phyloP scores from a whole-genome alignment of 1,140 invertebrate species.

The Trinorchestia longiramus region DNA sequence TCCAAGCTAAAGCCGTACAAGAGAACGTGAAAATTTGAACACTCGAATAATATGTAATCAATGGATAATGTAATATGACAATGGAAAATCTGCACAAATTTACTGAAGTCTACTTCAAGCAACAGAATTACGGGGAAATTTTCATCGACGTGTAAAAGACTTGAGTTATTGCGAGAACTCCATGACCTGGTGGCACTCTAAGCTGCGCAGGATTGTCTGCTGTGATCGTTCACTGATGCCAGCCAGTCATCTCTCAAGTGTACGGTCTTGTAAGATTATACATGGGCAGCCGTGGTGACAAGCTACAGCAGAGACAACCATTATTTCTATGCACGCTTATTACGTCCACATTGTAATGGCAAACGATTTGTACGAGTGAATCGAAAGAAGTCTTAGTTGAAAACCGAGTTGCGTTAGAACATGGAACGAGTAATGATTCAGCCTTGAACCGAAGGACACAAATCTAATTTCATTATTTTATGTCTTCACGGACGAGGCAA shows the following conservation, averaged over 20 bases:
- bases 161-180: background rate
- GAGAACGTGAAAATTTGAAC: background rate
- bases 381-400: background rate
- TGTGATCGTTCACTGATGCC: background rate
- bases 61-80: background rate
- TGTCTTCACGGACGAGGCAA: background rate
- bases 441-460: background rate
- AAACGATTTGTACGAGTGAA: background rate
- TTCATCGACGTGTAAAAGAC: background rate
- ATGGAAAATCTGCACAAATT: background rate
- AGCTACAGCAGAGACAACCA: background rate
- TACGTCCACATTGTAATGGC: background rate
- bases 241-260: background rate
- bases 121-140: background rate
- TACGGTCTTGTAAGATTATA: background rate
- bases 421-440: background rate
- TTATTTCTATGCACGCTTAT: background rate
- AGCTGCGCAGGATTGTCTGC: background rate
- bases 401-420: background rate
- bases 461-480: background rate
- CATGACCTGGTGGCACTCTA: background rate
- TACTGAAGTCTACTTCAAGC: background rate
- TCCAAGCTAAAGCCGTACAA: background rate
- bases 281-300: background rate
- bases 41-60: background rate